Base-by-base conservation (phyloP, 2,888 invertebrate genomes). In the Cataglyphis altisquamis region DNA sequence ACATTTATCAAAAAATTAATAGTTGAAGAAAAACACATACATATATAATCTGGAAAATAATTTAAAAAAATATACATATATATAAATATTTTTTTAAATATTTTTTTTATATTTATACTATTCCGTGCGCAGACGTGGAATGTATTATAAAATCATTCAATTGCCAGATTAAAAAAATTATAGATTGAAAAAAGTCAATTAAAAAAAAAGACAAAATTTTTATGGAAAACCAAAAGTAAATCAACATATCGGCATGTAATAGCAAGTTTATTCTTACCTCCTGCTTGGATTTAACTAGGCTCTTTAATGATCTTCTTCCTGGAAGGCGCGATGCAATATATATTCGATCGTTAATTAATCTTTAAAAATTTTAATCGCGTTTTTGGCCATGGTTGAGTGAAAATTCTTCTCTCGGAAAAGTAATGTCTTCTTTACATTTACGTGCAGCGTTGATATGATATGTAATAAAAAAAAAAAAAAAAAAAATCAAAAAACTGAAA, bases 201-300 rank as follows among this genome's bases (percentile, higher is more conserved):
- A 12, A 39, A 18, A 67, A 73, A 60, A 1, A 66, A 57, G 36
- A 66, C 55, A 45, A 21, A 70, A 72, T 9, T 36, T 15, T 68
- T 72, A 68, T 29, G 18, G 12, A 10, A 45, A 25, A 63, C 32
- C 29, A 12, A 25, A 64, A 9, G 15, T 55, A 66, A 80, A 55
- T 64, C 18, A 55, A 15, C 45, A 72, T 55, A 36, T 8, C 73
- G 52, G 32, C 63, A 74, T 67, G 80, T 45, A 66, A 64, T 41
- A 67, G 60, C 80, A 67, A 78, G 67, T 78, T 83, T 73, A 48
- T 85, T 90, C 90, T 90, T 90, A 90, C 90, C 90, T 89, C 87
- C 84, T 86, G 83, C 25, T 85, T 57, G 83, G 32, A 70, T 67
- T 77, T 67, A 84, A 86, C 62, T 85, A 88, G 75, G 45, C 75